A percentile compares a stretch with the other conserved stretches of the same genome.
Conservation (phyloP, 1,140 invertebrate species). For the Hycleus cichorii region DNA sequence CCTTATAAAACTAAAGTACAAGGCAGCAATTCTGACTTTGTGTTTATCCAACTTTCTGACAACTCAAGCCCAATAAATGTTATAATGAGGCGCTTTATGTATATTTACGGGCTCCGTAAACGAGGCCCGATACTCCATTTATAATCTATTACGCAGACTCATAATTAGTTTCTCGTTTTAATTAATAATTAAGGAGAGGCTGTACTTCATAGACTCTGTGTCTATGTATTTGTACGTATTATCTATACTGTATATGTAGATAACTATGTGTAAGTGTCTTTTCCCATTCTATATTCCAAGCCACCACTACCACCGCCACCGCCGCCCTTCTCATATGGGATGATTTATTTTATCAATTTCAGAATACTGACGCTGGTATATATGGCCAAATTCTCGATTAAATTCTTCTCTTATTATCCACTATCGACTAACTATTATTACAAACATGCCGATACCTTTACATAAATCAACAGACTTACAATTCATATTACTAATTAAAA, state of each 20-base stretch:
- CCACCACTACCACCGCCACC: no score
- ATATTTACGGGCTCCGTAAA: conserved; percentile 30
- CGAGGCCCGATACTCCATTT: conserved; percentile 30
- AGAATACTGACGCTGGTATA: conserved; percentile 4
- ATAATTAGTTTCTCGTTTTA: conserved; percentile 34
- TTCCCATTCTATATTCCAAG: no score
- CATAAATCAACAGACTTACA: conserved; percentile 3
- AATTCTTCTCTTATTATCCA: conserved; percentile 16
- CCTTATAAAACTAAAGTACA: conserved; percentile 37
- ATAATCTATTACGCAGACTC: conserved; percentile 31
- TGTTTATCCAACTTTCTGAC: conserved; percentile 35
- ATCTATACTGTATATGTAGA: no score
- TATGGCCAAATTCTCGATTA: conserved; percentile 11
- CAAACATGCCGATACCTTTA: conserved; percentile 14
- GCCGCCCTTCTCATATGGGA: conserved; percentile 8
- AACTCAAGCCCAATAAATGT: conserved; percentile 33
- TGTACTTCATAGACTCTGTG: conserved; percentile 22
- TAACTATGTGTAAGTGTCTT: no score
- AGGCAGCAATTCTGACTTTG: conserved; percentile 33
- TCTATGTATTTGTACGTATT: background rate
- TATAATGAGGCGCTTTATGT: conserved; percentile 32
- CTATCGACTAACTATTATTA: conserved; percentile 7
- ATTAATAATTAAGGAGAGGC: conserved; percentile 31
- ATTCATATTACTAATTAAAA: no score
- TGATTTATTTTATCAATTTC: conserved; percentile 25